Base-by-base conservation (phyloP, 2,888 invertebrate genomes). In the Blomia tropicalis region DNA sequence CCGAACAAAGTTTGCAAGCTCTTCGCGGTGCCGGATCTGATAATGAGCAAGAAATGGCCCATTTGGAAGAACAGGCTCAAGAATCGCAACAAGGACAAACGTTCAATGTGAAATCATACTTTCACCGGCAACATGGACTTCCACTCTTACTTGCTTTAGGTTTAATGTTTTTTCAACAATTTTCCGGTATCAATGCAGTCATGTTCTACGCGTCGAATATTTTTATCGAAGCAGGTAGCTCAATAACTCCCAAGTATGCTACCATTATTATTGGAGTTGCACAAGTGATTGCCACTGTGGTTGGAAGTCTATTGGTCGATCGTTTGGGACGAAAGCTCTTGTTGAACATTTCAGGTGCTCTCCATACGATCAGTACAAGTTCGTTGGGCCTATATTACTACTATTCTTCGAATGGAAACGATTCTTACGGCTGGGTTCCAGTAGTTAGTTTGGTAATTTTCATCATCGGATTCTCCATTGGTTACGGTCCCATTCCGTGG, bases 401-500 rank as follows among this genome's bases (percentile, higher is more conserved):
- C 60, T 2, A 14, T 2, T n/a, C 43, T 22, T 3, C 17, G 3
- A 19, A 25, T 19, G 66, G 4, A 64, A 63, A 71, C 71, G 70
- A 36, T 23, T 60, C 43, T 23, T 47, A 43, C 32, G 63, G 66
- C 4, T 70, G 68, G 69, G 63, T 73, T 2, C 71, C 75, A 3
- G 66, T 71, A 2, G 54, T 67, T 7, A 70, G 71, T 61, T 69
- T 75, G 1, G 69, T 73, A n/a, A 53, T 70, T 1, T 75, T 71
- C 66, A 72, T 75, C 30, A 66, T 72, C 27, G 71, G 71, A 2
- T 75, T 75, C 69, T 71, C 74, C 1, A 64, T 75, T 2, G 75
- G 75, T 17, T 74, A 73, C 71, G 75, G 75, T 5, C 75, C 75
- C 0, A 71, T 75, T 53, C 75, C 75, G 1, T 71, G 72, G 70